Evolutionary conservation across 2,888 invertebrate species (phyloP), one percentile per base, ranked within the genome.

Genomic region (Leucophora obtusa): DNA sequence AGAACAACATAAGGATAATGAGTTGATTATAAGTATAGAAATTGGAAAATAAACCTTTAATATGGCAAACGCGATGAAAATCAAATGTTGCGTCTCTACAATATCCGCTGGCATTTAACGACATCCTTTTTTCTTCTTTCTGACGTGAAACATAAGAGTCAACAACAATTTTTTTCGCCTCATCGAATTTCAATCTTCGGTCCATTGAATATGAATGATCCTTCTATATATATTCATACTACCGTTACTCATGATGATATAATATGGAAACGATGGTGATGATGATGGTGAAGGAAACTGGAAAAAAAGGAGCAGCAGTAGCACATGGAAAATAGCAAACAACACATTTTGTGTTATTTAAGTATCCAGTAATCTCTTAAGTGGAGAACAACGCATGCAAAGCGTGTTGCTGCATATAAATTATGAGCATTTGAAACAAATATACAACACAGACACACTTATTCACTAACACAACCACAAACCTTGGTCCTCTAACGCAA

Each of bases 391-490:
- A 78, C 66, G 80, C 74, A 79, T 72, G 71, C 76, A 71, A 74
- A 79, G 79, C 84, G 82, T 84, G 84, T 77, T 83, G 74, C 66
- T 82, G 84, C 84, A 84, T 84, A 84, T 79, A 83, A 84, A 83
- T 84, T 82, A 82, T 83, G 81, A 65, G 59, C 21, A 63, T 73
- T 83, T 71, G 51, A n/a, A 53, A 71, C 43, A 68, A 72, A 35
- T 68, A 33, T 28, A 69, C 59, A 38, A 47, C 35, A 50, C 66
- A 33, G 54, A 59, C 15, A 63, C 51, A n/a, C 4, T 24, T 24
- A 24, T 38, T 51, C 3, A 68, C 51, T 11, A 73, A 21, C 15
- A 24, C 71, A 47, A 28, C 15, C 59, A 43, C 21, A n/a, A 35
- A 33, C 35, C 43, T 58, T 33, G 18, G 43, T 62, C 11, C 21